Evolutionary conservation across 1,140 invertebrate species (phyloP), one percentile per base, ranked within the genome.

Genomic region (Nomia melanderi): DNA sequence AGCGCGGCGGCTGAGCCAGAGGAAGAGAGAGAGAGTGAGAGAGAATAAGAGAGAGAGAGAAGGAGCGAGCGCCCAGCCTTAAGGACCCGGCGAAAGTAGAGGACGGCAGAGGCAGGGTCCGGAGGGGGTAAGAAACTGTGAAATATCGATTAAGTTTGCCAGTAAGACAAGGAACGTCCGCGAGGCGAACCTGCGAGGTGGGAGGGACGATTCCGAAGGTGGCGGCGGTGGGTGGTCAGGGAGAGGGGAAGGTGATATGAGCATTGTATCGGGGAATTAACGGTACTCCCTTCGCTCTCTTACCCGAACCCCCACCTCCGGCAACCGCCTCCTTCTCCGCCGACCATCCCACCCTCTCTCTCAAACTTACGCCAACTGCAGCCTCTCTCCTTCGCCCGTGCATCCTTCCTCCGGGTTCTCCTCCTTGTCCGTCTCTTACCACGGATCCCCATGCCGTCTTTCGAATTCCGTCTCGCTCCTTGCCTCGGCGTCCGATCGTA

Each of bases 181-280:
- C 87, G 86, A 87, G 86, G 86, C 85, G 89, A 84, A 85, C 82
- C 85, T 77, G 74, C 62, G 77, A 81, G 78, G 78, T 66, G 85
- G 81, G 66, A 76, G 81, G 70, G 82, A 73, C 65, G 56, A 65
- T 73, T 73, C n/a, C 62, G 76, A 77, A 54, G 74, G 67, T 71
- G 73, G 82, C 63, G 79, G 81, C 73, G 73, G 82, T 77, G 79
- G 79, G 83, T 87, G 87, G 87, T 88, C 88, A 89, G 88, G 86
- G 81, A 82, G 86, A 84, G 88, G 84, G 88, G 87, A 83, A 92
- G 91, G 91, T 91, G 92, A 92, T 92, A 92, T 92, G 92, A 92
- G 92, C 91, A 92, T 92, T 92, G 92, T 92, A 92, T 92, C 91
- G 92, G 91, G 91, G 91, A 92, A 92, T 92, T 92, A 92, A 92